Base-by-base conservation (phyloP, 92 coral and sea anemone genomes). In the Siderastrea radians region DNA sequence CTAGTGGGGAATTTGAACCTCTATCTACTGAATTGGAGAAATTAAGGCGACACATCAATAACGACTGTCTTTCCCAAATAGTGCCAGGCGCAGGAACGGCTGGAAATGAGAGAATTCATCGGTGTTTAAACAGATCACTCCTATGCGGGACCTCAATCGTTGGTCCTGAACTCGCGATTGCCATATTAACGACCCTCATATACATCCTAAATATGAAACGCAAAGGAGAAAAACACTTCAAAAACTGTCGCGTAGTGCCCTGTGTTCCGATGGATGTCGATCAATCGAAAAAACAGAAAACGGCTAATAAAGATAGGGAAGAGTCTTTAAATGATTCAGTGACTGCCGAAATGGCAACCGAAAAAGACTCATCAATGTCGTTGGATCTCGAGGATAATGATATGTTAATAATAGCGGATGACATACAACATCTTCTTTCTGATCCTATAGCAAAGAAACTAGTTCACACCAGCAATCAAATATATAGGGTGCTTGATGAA, bases 131-230 rank as follows among this genome's bases (percentile, higher is more conserved):
- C 71, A 78, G 72, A 51, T 77, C 72, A 1, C 84, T 86, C 38
- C 60, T 86, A 6, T 75, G 83, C 38, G 89, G 89, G 10, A 63
- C 84, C 5, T 73, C 75, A 2, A 69, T 44, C 38, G 6, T 86
- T 51, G 68, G 84, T 13, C 77, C 83, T 4, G 84, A 86, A 76
- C 75, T 86, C 3, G 84, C 75, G 7, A 50, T 86, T 75, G 89
- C 89, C 2, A 44, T 86, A 43, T 61, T 86, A 43, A 85, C 83
- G 10, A 47, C 53, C 6, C 75, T 64, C 6, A 59, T 84, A 11
- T 75, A 62, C 47, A 3, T 5, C 50, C 48, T 50, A 49, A 77
- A 54, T 47, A 12, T 1, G 59, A 85, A 76, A 75, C 65, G 72
- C 38, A 82, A 52, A 11, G 83, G 83, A 11, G 63, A 48, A 49